A percentile compares a stretch with the other conserved stretches of the same genome.
Conservation (phyloP, 1,140 invertebrate species). For the Elymnias hypermnestra region DNA sequence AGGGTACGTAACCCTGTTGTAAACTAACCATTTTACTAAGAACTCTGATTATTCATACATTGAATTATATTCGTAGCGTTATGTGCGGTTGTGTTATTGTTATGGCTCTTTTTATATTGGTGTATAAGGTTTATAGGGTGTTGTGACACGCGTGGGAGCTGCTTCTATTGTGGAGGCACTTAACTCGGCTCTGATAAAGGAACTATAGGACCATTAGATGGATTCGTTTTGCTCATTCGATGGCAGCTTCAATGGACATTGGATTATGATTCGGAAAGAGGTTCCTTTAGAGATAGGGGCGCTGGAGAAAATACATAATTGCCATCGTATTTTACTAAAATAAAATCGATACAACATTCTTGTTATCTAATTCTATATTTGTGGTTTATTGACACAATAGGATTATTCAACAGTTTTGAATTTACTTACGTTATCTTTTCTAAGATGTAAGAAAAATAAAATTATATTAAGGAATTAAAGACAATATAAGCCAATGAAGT, state of each 20-base stretch:
- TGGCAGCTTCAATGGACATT: conserved; percentile 62
- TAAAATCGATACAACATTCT: not conserved
- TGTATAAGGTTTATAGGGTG: conserved; percentile 43
- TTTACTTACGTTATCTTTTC: too few species aligned
- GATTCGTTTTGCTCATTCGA: conserved; percentile 72
- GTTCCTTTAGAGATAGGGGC: conserved; percentile 33
- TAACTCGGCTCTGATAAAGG: conserved; percentile 68
- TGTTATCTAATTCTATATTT: too few species aligned
- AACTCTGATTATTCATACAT: conserved; percentile 23
- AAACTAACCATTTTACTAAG: conserved; percentile 31
- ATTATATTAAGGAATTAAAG: too few species aligned
- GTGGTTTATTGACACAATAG: too few species aligned
- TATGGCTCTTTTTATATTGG: conserved; percentile 36
- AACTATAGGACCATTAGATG: conserved; percentile 70
- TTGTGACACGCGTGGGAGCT: conserved; percentile 71
- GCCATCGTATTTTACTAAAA: too few species aligned
- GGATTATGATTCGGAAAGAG: conserved; percentile 68
- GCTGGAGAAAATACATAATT: conserved; percentile 28
- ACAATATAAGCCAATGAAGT: too few species aligned
- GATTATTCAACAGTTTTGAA: too few species aligned
- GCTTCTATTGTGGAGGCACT: conserved; percentile 65
- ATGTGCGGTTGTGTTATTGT: conserved; percentile 11
- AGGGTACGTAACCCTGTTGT: conserved; percentile 39
- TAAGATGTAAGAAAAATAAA: too few species aligned
- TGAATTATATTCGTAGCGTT: conserved; percentile 8